These are phyloP conservation scores for Rhopilema esculentum DNA, from an alignment of 30 jellyfish, hydroid and myxozoan genomes.

Conservation along the genomic window DNA sequence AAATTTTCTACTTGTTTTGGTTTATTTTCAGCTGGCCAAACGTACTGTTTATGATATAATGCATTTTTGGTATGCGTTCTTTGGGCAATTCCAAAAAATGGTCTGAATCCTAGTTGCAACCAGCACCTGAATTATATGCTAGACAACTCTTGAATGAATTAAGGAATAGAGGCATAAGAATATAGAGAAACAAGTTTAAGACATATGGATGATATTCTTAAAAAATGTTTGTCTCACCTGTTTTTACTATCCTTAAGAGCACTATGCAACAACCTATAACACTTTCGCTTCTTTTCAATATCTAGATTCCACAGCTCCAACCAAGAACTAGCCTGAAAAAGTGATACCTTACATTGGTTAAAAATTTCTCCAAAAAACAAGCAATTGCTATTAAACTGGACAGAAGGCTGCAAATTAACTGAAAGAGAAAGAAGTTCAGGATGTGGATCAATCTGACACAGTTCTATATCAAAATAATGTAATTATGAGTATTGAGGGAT, in stretches of 20 bases:
- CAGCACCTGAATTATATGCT: too few species aligned
- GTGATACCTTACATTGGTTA: background rate
- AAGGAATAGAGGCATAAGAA: too few species aligned
- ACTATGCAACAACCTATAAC: slow-evolving; percentile 81
- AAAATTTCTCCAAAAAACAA: background rate
- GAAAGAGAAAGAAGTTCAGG: background rate
- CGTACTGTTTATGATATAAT: background rate
- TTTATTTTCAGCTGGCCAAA: too few species aligned
- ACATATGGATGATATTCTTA: background rate
- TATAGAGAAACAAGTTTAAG: background rate
- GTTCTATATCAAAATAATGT: too few species aligned
- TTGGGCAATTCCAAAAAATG: too few species aligned
- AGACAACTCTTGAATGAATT: too few species aligned
- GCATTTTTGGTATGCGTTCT: background rate
- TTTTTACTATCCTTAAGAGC: slow-evolving; percentile 77
- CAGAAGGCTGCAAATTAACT: background rate
- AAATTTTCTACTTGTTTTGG: too few species aligned
- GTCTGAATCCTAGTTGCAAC: too few species aligned
- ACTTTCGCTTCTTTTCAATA: slow-evolving; percentile 79
- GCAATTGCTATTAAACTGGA: too few species aligned
- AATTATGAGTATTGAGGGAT: too few species aligned
- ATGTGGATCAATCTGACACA: too few species aligned
- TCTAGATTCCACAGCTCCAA: slow-evolving; percentile 73
- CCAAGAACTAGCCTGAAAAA: slow-evolving; percentile 80
- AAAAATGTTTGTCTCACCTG: slow-evolving; percentile 37